Conservation (phyloP, 2,113 vertebrate species). For the Xyrauchen texanus region DNA sequence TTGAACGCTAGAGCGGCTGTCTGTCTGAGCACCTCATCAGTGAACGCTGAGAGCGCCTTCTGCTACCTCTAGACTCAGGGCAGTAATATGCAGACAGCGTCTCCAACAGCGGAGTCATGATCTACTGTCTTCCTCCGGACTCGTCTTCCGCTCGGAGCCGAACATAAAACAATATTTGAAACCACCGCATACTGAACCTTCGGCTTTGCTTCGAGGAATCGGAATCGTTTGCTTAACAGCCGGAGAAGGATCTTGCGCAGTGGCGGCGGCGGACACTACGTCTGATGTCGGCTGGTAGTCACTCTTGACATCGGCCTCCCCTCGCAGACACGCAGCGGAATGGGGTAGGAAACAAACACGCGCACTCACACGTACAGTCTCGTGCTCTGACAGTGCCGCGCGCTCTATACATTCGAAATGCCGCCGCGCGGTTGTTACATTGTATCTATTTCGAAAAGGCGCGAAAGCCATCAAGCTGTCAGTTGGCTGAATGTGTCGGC, state of each 20-base stretch:
- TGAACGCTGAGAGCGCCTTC: slow-evolving; percentile 28
- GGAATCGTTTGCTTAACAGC: slow-evolving; percentile 25
- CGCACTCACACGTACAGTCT: slow-evolving; percentile 41
- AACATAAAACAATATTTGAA: slow-evolving; percentile 55
- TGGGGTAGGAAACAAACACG: slow-evolving; percentile 66
- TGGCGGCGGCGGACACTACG: slow-evolving; percentile 65
- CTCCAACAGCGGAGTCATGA: slow-evolving; percentile 76
- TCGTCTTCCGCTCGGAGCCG: slow-evolving; percentile 68
- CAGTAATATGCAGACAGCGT: slow-evolving; percentile 58
- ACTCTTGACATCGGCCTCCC: slow-evolving; percentile 78
- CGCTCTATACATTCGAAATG: not conserved
- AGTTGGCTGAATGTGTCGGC: not conserved
- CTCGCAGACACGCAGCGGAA: slow-evolving; percentile 63
- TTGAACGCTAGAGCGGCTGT: slow-evolving; percentile 40
- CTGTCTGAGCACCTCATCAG: slow-evolving; percentile 39
- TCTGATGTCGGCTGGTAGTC: slow-evolving; percentile 76
- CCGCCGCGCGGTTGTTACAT: not conserved
- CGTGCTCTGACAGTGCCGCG: not conserved
- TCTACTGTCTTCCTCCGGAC: slow-evolving; percentile 70
- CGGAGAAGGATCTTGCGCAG: slow-evolving; percentile 65
- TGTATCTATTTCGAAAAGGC: not conserved
- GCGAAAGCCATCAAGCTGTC: not conserved
- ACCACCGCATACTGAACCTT: slow-evolving; percentile 54
- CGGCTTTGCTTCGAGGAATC: slow-evolving; percentile 16
- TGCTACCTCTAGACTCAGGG: slow-evolving; percentile 59